Evolutionary conservation across 2,797 vertebrate genomes (phyloP).

Genomic region (Enteromius fasciolatus): DNA sequence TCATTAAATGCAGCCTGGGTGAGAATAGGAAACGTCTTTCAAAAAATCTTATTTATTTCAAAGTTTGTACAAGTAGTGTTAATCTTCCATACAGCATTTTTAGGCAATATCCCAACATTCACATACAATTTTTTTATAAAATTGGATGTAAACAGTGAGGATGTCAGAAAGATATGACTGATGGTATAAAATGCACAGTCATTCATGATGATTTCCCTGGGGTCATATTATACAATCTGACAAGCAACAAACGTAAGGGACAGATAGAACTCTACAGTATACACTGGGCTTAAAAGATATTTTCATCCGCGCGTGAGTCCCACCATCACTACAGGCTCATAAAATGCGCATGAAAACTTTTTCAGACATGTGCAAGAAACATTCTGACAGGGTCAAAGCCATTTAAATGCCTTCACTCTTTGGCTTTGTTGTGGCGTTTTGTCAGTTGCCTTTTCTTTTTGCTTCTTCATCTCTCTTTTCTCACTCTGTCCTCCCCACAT

Average conservation of each 20-base stretch:
- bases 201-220: neutral
- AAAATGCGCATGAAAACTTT: conserved; percentile 28
- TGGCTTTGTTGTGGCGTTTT: conserved; percentile 71
- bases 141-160: neutral
- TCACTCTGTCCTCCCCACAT: conserved; percentile 30
- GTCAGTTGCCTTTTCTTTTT: conserved; percentile 60
- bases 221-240: conserved; percentile 10
- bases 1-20: neutral
- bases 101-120: neutral
- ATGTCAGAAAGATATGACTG: neutral
- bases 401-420: conserved; percentile 56
- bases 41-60: neutral
- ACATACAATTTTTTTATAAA: neutral
- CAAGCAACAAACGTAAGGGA: conserved; percentile 2
- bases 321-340: neutral
- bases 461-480: conserved; percentile 44
- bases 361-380: conserved; percentile 9
- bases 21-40: neutral
- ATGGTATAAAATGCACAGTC: neutral
- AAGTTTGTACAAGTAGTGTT: neutral
- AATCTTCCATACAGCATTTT: neutral
- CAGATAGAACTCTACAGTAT: conserved; percentile 9
- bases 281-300: neutral
- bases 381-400: conserved; percentile 48
- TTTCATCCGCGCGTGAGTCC: neutral